phyloP scores from a whole-genome alignment of 2,113 vertebrate genomes.

The Xyliphius kryptos region DNA sequence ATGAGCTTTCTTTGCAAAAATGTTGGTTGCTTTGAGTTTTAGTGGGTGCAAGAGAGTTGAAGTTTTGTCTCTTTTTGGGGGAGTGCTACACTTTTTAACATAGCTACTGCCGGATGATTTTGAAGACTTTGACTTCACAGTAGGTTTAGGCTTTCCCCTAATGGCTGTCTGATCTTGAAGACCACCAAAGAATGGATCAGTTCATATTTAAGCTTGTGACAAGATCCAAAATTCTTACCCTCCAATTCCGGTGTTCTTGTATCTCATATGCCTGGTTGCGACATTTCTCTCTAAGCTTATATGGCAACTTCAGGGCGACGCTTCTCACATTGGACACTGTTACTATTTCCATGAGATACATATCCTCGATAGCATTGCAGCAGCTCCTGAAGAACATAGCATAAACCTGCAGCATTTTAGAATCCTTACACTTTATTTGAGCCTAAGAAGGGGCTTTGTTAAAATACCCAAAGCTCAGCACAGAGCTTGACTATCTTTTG shows the following conservation, averaged over 20 bases:
- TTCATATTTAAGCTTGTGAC: neutral
- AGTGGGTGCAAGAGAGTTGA: neutral
- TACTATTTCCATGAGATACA: no score
- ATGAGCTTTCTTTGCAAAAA: neutral
- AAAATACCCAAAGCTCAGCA: neutral
- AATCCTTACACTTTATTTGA: neutral
- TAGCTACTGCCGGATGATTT: neutral
- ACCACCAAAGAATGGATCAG: constrained; percentile 14
- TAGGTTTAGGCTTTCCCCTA: constrained; percentile 4
- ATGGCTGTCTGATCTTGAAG: constrained; percentile 13
- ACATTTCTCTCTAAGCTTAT: neutral
- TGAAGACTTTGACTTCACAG: no score
- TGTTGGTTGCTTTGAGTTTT: neutral
- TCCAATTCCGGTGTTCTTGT: constrained; percentile 6
- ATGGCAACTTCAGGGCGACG: neutral
- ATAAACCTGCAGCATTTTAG: neutral
- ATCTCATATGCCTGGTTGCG: constrained; percentile 4
- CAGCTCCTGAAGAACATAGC: no score
- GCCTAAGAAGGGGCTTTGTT: neutral
- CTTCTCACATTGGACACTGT: no score
- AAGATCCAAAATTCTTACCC: neutral
- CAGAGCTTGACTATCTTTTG: constrained; percentile 5
- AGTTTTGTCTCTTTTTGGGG: neutral
- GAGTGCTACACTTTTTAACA: constrained; percentile 7
- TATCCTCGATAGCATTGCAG: no score